Conservation (phyloP, 1,140 invertebrate genomes). For the Drosophila cardini region DNA sequence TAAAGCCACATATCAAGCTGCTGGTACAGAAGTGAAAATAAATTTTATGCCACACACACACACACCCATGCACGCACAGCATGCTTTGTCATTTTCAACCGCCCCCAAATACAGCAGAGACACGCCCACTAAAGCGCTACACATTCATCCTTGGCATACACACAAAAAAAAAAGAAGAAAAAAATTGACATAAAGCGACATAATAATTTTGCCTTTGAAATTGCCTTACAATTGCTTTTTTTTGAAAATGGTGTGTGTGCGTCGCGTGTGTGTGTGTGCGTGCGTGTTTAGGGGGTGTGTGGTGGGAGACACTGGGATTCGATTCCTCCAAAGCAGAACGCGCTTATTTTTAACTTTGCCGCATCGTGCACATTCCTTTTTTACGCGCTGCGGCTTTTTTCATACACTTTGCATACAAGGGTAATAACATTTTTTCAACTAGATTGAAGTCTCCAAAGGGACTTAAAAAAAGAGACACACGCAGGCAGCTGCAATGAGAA, state of each 20-base stretch:
- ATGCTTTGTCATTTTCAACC: conserved; percentile 78
- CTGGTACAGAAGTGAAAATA: conserved; percentile 61
- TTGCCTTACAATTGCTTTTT: conserved; percentile 80
- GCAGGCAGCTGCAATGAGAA: neutral
- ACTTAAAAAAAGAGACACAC: neutral
- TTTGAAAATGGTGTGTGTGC: conserved; percentile 9
- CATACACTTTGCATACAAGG: conserved; percentile 29
- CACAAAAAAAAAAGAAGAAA: conserved; percentile 34
- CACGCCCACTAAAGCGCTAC: conserved; percentile 27
- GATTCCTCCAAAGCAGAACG: conserved; percentile 21
- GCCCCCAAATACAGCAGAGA: conserved; percentile 22
- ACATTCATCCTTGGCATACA: conserved; percentile 56
- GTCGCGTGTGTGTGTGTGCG: conserved; percentile 12
- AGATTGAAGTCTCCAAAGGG: neutral
- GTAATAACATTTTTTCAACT: neutral
- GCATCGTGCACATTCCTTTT: conserved; percentile 43
- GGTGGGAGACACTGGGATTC: conserved; percentile 33
- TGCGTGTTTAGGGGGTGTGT: neutral
- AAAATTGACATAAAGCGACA: conserved; percentile 81
- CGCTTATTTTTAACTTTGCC: conserved; percentile 68
- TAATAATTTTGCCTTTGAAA: conserved; percentile 82
- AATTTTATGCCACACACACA: conserved; percentile 65
- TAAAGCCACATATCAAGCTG: conserved; percentile 74
- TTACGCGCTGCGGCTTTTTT: conserved; percentile 43
- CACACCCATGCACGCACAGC: conserved; percentile 58